A percentile compares a stretch with the other conserved stretches of the same genome.
Conservation (phyloP, 2,113 vertebrate genomes). For the Grammomys surdaster region DNA sequence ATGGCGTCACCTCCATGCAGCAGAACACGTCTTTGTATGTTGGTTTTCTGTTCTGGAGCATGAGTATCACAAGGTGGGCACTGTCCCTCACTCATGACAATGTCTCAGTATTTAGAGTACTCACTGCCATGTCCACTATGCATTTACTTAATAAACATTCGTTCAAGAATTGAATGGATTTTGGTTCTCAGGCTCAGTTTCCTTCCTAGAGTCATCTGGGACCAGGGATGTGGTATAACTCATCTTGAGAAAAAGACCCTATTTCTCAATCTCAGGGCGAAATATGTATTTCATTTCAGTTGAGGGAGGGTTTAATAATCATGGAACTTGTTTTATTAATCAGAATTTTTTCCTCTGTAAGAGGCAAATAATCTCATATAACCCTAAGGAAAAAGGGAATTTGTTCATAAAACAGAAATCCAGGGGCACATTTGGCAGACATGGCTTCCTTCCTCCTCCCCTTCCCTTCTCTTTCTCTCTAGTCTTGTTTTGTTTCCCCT, state of each 20-base stretch:
- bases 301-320: not conserved
- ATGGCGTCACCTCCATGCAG: rapidly evolving
- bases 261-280: not conserved
- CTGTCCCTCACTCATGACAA: not conserved
- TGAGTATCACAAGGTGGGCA: not conserved
- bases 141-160: not conserved
- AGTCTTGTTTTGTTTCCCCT: not conserved
- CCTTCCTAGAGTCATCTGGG: not conserved
- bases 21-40: not conserved
- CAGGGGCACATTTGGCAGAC: too few relatives aligned
- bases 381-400: not conserved
- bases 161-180: not conserved
- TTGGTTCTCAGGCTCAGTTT: not conserved
- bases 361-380: not conserved
- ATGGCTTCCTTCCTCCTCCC: too few relatives aligned
- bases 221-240: not conserved
- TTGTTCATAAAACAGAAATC: not conserved
- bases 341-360: constrained; percentile 6
- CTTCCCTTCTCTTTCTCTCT: not conserved
- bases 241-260: not conserved
- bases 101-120: not conserved
- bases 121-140: not conserved
- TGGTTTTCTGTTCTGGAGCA: not conserved
- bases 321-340: not conserved
- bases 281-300: not conserved